Evolutionary conservation across 2,888 invertebrate genomes (phyloP).

Genomic region (Drosophila imparisetae): DNA sequence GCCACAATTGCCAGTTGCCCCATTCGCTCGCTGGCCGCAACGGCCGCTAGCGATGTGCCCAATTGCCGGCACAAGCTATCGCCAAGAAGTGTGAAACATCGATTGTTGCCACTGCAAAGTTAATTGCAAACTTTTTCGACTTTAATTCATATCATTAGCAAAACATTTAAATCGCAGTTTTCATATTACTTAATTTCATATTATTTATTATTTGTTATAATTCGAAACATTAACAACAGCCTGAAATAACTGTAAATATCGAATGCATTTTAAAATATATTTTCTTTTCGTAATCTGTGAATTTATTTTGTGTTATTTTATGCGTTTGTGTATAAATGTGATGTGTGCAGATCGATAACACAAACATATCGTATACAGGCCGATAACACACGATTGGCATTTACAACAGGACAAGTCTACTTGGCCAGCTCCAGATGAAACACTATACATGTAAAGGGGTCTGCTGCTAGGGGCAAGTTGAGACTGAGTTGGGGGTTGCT

Average conservation of each 20-base stretch:
- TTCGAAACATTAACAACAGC: neutral
- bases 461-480: neutral
- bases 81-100: conserved; percentile 5
- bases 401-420: neutral
- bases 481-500: conserved; percentile 18
- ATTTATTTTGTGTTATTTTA: neutral
- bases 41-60: conserved; percentile 36
- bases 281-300: neutral
- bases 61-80: conserved; percentile 32
- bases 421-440: conserved; percentile 31
- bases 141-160: neutral
- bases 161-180: neutral
- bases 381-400: neutral
- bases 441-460: conserved; percentile 14
- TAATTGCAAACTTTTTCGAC: neutral
- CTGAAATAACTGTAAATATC: neutral
- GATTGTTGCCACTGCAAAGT: conserved; percentile 1
- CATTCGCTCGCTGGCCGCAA: conserved; percentile 31
- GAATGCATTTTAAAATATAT: neutral
- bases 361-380: conserved; percentile 14
- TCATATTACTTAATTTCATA: neutral
- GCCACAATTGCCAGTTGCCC: conserved; percentile 33
- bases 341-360: conserved; percentile 32
- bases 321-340: neutral
- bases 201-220: neutral